Percentiles rank a stretch among this genome's conserved stretches.
These are phyloP conservation scores for Melangyna quadrimaculata DNA, from an alignment of 2,888 invertebrate species.

Conservation along the genomic window DNA sequence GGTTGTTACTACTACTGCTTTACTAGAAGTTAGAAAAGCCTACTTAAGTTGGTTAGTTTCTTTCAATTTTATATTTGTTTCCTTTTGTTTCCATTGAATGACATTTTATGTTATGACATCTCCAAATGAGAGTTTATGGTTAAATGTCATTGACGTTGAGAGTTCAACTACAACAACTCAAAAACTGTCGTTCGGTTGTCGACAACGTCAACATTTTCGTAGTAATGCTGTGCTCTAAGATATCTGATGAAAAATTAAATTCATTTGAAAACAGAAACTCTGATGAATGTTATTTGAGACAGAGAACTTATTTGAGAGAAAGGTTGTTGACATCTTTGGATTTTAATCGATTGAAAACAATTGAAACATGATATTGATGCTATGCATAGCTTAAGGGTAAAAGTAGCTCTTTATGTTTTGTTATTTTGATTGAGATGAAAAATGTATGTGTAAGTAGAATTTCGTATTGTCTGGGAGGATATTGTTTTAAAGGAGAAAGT, in stretches of 20 bases:
- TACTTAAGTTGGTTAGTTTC: constrained; percentile 27
- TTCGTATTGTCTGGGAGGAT: neutral
- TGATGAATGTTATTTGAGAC: neutral
- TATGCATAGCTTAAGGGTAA: neutral
- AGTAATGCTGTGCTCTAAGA: neutral
- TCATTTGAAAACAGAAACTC: neutral
- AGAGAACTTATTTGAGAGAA: neutral
- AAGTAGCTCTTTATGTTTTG: neutral
- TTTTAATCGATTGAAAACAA: neutral
- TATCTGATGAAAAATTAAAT: neutral
- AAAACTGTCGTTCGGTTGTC: neutral
- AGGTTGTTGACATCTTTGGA: constrained; percentile 1
- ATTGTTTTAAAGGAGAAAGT: neutral
- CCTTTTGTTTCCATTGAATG: constrained; percentile 6
- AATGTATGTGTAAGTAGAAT: neutral
- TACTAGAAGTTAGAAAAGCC: neutral
- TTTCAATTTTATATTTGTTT: neutral
- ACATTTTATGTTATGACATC: constrained; percentile 9
- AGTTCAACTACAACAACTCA: too few relatives aligned
- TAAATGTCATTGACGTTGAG: constrained; percentile 26
- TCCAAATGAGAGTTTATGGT: neutral
- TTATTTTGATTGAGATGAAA: neutral
- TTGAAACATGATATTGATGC: neutral
- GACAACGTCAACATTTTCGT: neutral
- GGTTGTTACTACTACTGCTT: neutral